A percentile compares a stretch with the other conserved stretches of the same genome.
These are phyloP conservation scores for Pristionchus japonicus DNA, from an alignment of 2,888 invertebrate genomes.

Conservation along the genomic window DNA sequence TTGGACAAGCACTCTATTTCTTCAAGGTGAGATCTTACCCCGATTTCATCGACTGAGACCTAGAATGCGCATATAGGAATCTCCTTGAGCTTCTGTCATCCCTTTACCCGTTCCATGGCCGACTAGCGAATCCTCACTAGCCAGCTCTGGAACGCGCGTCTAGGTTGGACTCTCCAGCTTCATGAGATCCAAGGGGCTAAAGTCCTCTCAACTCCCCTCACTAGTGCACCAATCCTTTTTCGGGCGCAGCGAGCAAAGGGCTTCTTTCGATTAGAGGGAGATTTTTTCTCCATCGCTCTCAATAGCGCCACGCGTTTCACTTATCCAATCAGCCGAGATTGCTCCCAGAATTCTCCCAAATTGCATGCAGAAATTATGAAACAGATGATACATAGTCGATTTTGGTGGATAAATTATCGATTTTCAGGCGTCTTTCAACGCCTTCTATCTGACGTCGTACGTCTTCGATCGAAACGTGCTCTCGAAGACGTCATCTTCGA, in stretches of 20 bases:
- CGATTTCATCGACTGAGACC: neutral
- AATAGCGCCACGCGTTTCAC: neutral
- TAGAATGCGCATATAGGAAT: too few relatives aligned
- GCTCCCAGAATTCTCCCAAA: neutral
- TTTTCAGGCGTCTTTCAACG: slow-evolving; percentile 70
- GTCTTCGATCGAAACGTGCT: slow-evolving; percentile 69
- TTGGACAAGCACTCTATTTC: slow-evolving; percentile 53
- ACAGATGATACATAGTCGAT: neutral
- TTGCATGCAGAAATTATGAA: neutral
- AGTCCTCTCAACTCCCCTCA: neutral
- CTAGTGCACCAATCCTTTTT: slow-evolving; percentile 1
- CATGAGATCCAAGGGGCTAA: neutral
- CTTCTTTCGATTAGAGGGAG: neutral
- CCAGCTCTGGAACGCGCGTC: neutral
- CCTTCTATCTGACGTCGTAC: slow-evolving; percentile 69
- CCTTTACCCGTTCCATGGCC: too few relatives aligned
- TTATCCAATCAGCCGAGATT: slow-evolving; percentile 24
- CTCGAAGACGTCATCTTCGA: slow-evolving; percentile 69
- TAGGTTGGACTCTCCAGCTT: neutral
- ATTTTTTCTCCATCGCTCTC: neutral
- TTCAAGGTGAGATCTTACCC: slow-evolving; percentile 47
- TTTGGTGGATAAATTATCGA: neutral
- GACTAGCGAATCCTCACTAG: too few relatives aligned
- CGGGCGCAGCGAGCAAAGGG: neutral
- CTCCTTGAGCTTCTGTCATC: too few relatives aligned